Base-by-base conservation (phyloP, 2,888 invertebrate species). In the Litoditis marina region DNA sequence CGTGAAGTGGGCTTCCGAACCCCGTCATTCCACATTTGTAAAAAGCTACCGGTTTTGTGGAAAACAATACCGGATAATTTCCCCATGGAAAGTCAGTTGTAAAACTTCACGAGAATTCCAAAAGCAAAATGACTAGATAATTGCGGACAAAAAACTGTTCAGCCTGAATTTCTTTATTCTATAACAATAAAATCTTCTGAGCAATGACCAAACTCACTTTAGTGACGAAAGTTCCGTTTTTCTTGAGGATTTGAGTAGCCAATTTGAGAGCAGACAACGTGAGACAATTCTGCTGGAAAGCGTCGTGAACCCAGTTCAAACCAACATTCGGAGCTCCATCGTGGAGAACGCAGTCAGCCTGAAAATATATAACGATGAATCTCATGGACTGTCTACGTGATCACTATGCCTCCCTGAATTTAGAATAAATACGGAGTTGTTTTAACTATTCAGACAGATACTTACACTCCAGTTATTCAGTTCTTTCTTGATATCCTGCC, bases 291-390 rank as follows among this genome's bases (percentile, higher is more conserved):
- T 98, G 98, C 80, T 92, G 90, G 83, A 92, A 98, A 0, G 98
- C 93, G 87, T 98, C 98, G 83, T 92, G 92, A 7, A 93, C 85
- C 98, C 98, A 98, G 84, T 93, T 95, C 83, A 90, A 80, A 82
- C 89, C 89, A 51, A 98, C 92, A 86, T 99, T 99, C 1, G 98
- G 98, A 13, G 98, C 96, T 80, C 98, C 98, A 84, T 99, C 98
- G 83, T 99, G 89, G 25, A 99, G 87, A 1, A 98, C 91, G 11
- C 94, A 89, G 86, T 99, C 98, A 2, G 92, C 96, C 86, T 96
- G 94, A 91, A 94, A 93, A 2, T 91, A 90, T 85, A 94, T 90
- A 50, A 96, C 85, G n/a, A n/a, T n/a, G n/a, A n/a, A n/a, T n/a
- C n/a, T n/a, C n/a, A n/a, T n/a, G n/a, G n/a, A n/a, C n/a, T n/a